Conservation (phyloP, 2,113 vertebrate species). For the Entomyzon cyanotis region DNA sequence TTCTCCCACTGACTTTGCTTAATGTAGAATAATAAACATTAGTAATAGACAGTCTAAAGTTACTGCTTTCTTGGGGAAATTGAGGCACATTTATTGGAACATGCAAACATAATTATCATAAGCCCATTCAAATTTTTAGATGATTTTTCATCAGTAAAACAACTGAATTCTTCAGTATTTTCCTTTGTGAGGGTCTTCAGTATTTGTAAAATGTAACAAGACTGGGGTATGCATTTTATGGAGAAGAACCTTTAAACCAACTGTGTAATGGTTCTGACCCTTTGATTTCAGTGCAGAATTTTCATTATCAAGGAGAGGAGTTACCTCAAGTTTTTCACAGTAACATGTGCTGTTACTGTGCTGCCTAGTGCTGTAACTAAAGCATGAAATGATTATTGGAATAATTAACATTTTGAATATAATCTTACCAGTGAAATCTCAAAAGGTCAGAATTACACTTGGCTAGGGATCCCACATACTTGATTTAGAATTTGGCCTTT, state of each 20-base stretch:
- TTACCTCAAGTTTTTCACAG: not conserved
- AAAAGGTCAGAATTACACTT: not conserved
- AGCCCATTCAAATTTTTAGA: not conserved
- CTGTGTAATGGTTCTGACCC: not conserved
- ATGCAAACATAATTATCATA: not conserved
- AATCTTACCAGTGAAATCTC: not conserved
- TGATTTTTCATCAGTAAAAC: not conserved
- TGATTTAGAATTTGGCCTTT: not conserved
- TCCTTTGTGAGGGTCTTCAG: not conserved
- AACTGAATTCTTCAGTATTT: not conserved
- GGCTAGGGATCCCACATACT: not conserved
- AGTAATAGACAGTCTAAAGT: not conserved
- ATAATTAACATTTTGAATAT: conserved; percentile 8
- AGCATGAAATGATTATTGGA: not conserved
- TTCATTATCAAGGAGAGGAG: not conserved
- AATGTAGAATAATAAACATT: not conserved
- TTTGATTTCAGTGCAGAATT: conserved; percentile 15
- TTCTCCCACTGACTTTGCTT: not conserved
- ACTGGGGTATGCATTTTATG: not conserved
- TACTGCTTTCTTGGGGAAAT: not conserved
- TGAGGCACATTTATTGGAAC: not conserved
- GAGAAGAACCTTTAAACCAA: not conserved
- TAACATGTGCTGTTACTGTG: not conserved
- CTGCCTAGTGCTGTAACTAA: not conserved
- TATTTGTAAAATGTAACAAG: not conserved